Percentiles rank a stretch among this genome's conserved stretches.
phyloP scores from a whole-genome alignment of 2,888 invertebrate genomes.

The Drosophila picticornis region DNA sequence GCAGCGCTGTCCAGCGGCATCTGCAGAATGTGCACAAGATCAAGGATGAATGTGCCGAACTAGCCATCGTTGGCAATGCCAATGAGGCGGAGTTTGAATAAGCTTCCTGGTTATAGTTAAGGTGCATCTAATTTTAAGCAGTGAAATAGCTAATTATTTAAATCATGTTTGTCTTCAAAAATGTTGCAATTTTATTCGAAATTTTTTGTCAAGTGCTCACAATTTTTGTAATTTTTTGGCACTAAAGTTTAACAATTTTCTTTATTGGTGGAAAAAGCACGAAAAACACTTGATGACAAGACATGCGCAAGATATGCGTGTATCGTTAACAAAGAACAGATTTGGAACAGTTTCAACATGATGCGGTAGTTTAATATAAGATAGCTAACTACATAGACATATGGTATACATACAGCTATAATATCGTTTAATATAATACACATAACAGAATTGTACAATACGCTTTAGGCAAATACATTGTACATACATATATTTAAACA shows the following conservation, averaged over 20 bases:
- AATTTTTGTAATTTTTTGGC: slow-evolving; percentile 57
- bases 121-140: neutral
- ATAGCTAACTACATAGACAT: slow-evolving; percentile 57
- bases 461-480: slow-evolving; percentile 48
- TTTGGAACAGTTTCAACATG: slow-evolving; percentile 55
- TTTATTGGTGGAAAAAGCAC: slow-evolving; percentile 38
- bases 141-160: neutral
- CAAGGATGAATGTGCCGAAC: slow-evolving; percentile 28
- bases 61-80: slow-evolving; percentile 36
- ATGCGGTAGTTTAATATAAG: slow-evolving; percentile 32
- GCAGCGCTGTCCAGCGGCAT: slow-evolving; percentile 90
- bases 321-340: slow-evolving; percentile 33
- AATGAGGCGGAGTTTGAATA: slow-evolving; percentile 37
- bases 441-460: slow-evolving; percentile 60
- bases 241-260: slow-evolving; percentile 46
- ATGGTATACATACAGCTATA: slow-evolving; percentile 53
- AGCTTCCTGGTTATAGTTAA: neutral
- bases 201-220: slow-evolving; percentile 31
- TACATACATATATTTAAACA: slow-evolving; percentile 60
- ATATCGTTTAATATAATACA: slow-evolving; percentile 67
- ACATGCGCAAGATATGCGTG: slow-evolving; percentile 23
- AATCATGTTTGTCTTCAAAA: slow-evolving; percentile 4
- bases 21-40: slow-evolving; percentile 81
- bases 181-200: slow-evolving; percentile 60
- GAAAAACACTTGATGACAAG: slow-evolving; percentile 47